Evolutionary conservation across 2,888 invertebrate genomes (phyloP).

Genomic region (Itoplectis maculator): DNA sequence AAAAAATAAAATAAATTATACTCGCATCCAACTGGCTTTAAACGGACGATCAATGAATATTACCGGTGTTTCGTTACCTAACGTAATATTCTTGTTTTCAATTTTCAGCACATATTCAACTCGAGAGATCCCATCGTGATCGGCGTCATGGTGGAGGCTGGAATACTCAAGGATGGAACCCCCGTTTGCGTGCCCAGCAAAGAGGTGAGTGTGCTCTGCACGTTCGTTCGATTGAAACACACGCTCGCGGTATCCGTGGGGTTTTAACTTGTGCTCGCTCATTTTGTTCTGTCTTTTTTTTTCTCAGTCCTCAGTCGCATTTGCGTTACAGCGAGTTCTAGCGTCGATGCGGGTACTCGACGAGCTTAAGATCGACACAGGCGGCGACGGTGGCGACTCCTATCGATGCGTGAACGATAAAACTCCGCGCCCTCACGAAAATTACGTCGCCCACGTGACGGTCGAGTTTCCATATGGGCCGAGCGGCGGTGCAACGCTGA

Average conservation of each 20-base stretch:
- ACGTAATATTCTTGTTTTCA: slow-evolving; percentile 57
- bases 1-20: neutral
- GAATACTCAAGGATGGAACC: slow-evolving; percentile 97
- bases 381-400: neutral
- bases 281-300: neutral
- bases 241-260: too few species aligned
- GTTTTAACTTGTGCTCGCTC: neutral
- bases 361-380: neutral
- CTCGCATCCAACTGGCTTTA: neutral
- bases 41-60: neutral
- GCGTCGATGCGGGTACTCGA: slow-evolving; percentile 1
- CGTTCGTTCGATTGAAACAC: neutral
- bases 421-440: slow-evolving; percentile 55
- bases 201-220: slow-evolving; percentile 89
- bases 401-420: slow-evolving; percentile 39
- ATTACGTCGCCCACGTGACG: slow-evolving; percentile 57
- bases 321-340: neutral
- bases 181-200: slow-evolving; percentile 98
- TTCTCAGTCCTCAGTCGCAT: neutral
- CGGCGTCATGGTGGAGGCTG: slow-evolving; percentile 98
- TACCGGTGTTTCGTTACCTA: too few species aligned
- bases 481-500: slow-evolving; percentile 29
- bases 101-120: slow-evolving; percentile 98
- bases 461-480: slow-evolving; percentile 42
- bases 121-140: slow-evolving; percentile 99